Evolutionary conservation across 2,888 invertebrate species (phyloP).

Genomic region (Trichacis sp.): DNA sequence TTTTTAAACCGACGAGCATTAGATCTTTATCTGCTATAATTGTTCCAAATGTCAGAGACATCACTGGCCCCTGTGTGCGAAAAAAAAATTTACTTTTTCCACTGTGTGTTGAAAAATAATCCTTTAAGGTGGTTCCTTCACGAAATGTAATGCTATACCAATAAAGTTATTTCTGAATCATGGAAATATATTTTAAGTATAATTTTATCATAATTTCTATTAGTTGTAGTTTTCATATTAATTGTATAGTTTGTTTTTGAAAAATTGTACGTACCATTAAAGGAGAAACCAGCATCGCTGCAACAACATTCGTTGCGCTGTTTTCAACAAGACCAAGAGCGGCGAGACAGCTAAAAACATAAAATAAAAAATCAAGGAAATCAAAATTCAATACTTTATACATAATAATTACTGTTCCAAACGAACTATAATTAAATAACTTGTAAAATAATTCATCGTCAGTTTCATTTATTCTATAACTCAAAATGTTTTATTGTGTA

Average conservation of each 20-base stretch:
- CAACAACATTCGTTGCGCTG: slow-evolving; percentile 84
- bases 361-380: too few species aligned
- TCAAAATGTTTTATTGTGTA: not conserved
- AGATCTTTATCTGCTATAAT: slow-evolving; percentile 81
- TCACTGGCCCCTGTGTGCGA: slow-evolving; percentile 77
- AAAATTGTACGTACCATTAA: slow-evolving; percentile 71
- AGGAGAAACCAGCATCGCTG: slow-evolving; percentile 82
- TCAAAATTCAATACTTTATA: slow-evolving; percentile 7
- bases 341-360: slow-evolving; percentile 80
- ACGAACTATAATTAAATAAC: too few species aligned
- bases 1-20: slow-evolving; percentile 78
- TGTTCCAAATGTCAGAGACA: slow-evolving; percentile 88
- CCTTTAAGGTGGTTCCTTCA: too few species aligned
- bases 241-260: not conserved
- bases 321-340: slow-evolving; percentile 87
- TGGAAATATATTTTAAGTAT: too few species aligned
- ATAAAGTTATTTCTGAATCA: too few species aligned
- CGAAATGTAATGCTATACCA: too few species aligned
- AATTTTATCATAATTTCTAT: too few species aligned
- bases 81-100: too few species aligned
- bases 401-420: too few species aligned
- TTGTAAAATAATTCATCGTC: not conserved
- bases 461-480: not conserved
- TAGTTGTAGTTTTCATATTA: too few species aligned
- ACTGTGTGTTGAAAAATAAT: too few species aligned